A percentile compares a stretch with the other conserved stretches of the same genome.
Conservation (phyloP, 1,140 invertebrate species). For the Drosophila melanica region DNA sequence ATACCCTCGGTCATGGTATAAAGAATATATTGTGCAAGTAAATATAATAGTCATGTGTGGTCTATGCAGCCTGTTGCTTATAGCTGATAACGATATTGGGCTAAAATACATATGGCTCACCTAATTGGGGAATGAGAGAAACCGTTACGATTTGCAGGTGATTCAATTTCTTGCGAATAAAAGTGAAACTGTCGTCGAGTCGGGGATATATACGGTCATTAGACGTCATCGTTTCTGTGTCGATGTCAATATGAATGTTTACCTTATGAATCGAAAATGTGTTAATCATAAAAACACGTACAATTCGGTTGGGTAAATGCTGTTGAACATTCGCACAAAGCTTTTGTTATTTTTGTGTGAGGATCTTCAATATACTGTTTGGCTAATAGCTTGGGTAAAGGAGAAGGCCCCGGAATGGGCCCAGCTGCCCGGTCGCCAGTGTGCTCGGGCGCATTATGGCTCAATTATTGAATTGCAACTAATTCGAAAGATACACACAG, state of each 20-base stretch:
- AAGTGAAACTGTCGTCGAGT: conserved; percentile 54
- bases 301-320: conserved; percentile 45
- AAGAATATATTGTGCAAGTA: too few species aligned
- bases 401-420: conserved; percentile 12
- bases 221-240: conserved; percentile 6
- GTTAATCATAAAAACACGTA: conserved; percentile 62
- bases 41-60: not conserved
- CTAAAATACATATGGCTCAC: not conserved
- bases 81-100: conserved; percentile 16
- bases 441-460: conserved; percentile 54
- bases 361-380: conserved; percentile 33
- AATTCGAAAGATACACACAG: conserved; percentile 56
- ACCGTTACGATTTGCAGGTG: conserved; percentile 24
- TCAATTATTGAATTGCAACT: conserved; percentile 77
- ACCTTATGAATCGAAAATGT: conserved; percentile 64
- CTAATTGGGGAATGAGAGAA: not conserved
- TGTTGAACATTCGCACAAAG: conserved; percentile 59
- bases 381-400: conserved; percentile 63
- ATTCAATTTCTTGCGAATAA: conserved; percentile 63
- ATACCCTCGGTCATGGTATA: too few species aligned
- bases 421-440: conserved; percentile 35
- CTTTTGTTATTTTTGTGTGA: conserved; percentile 35
- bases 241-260: conserved; percentile 39
- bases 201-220: too few species aligned
- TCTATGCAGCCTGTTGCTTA: conserved; percentile 3